Base-by-base conservation (phyloP, 2,797 vertebrate species). In the Jordanella pulchra region DNA sequence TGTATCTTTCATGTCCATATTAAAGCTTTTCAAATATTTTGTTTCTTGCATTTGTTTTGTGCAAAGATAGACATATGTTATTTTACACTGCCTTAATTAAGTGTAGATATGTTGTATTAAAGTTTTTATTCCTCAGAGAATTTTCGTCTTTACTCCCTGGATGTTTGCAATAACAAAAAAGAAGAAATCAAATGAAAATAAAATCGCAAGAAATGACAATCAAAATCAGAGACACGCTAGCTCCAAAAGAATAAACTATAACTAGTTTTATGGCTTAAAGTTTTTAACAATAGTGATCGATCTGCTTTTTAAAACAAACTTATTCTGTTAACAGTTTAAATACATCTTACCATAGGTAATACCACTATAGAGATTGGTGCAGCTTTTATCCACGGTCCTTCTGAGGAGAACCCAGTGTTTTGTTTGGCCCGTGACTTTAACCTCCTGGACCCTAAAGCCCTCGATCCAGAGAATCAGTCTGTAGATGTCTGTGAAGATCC, bases 361-460 rank as follows among this genome's bases (percentile, higher is more conserved):
- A 92, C 89, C 39, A 82, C 96, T 67, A 86, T 89, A 11, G 97
- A 97, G 81, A 84, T 97, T 2, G 97, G 97, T 0, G 97, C 97
- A 0, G 93, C 96, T 84, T 97, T 95, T 94, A 97, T 98, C 80
- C 97, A 98, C 18, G 97, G 97, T 2, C 96, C 97, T 2, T 97
- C 94, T 0, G 88, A 90, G 0, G 90, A 88, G 65, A 98, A 98
- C 77, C 96, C 97, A 0, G 73, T 96, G 48, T 98, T 97, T 87
- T 77, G 81, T 84, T 84, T 98, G 88, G 95, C 97, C 17, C 91
- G 92, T 4, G 39, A 86, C 55, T 93, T 94, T 3, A 86, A 86
- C 11, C 93, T 98, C 67, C 90, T 98, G 60, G 91, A 91, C 23
- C 86, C 92, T 1, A 87, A 91, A 32, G 92, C 93, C 0, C 70